These are phyloP conservation scores for Pogona vitticeps DNA, from an alignment of 2,113 vertebrate genomes.

Conservation along the genomic window DNA sequence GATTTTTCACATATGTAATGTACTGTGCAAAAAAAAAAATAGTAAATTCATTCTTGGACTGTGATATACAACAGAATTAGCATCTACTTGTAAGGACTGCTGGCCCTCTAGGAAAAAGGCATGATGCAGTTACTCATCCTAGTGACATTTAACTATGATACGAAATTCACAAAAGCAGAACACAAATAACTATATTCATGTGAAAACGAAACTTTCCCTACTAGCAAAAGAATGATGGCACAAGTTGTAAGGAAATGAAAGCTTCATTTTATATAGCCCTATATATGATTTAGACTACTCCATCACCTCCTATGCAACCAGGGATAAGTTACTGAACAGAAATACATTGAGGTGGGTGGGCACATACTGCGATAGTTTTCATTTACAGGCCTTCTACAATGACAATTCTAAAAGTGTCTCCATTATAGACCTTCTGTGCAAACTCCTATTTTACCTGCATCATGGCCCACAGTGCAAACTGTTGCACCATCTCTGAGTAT, in stretches of 20 bases:
- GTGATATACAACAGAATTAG: not conserved
- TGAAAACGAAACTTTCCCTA: not conserved
- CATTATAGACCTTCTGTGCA: fast-evolving
- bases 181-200: not conserved
- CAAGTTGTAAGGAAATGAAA: not conserved
- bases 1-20: not conserved
- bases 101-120: not conserved
- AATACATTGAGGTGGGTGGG: not conserved
- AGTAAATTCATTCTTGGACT: not conserved
- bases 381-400: not conserved
- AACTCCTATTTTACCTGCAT: no score
- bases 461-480: no score
- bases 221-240: not conserved
- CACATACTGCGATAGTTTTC: not conserved
- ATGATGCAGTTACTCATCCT: not conserved
- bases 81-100: not conserved
- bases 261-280: constrained; percentile 5
- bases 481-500: no score
- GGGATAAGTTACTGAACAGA: constrained; percentile 10
- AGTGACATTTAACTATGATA: not conserved
- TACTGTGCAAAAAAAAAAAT: not conserved
- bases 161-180: not conserved
- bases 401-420: not conserved
- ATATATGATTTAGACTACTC: not conserved
- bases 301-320: not conserved